Evolutionary conservation across 2,888 invertebrate species (phyloP), one percentile per base, ranked within the genome.

Genomic region (Drosophila cracens): DNA sequence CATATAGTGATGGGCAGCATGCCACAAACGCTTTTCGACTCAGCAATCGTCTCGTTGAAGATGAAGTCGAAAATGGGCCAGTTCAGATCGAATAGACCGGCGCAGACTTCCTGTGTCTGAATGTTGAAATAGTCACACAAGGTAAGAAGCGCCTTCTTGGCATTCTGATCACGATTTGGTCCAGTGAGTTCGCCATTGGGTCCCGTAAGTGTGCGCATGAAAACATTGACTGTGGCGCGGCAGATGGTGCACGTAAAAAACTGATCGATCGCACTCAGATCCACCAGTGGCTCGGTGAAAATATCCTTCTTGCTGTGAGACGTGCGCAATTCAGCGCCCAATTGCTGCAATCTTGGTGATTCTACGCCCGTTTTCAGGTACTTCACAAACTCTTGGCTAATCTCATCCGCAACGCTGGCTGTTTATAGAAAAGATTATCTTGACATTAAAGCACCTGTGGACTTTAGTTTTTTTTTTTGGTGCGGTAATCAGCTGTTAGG

Each of bases 11-110:
- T 90, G 68, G 92, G 92, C 36, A 93, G 64, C 36, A 91, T 87
- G 40, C 92, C 83, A 56, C 93, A 93, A 48, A 93, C 67, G 34
- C 95, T 93, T 29, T 93, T 92, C 0, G 95, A 92, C 5, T 94
- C 94, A 5, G 96, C 86, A 2, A 70, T 59, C 0, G 87, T 85
- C 58, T 92, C 87, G n/a, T 89, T 83, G 2, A 96, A 91, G 57
- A 96, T 96, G 83, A 95, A 94, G 18, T 94, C 88, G 16, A 96
- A 75, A 34, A 95, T 94, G 6, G 95, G 95, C 96, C 95, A 92
- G 89, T 96, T 96, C 3, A 95, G 92, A 38, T 93, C 93, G 8
- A 96, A 92, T n/a, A 95, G 92, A 21, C 96, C 96, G 0, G 90
- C 79, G 82, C 97, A 97, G 4, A 96, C 95, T 13, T 92, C 92